Evolutionary conservation across 2,888 invertebrate species (phyloP), one percentile per base, ranked within the genome.

Genomic region (Eudemis profundana): DNA sequence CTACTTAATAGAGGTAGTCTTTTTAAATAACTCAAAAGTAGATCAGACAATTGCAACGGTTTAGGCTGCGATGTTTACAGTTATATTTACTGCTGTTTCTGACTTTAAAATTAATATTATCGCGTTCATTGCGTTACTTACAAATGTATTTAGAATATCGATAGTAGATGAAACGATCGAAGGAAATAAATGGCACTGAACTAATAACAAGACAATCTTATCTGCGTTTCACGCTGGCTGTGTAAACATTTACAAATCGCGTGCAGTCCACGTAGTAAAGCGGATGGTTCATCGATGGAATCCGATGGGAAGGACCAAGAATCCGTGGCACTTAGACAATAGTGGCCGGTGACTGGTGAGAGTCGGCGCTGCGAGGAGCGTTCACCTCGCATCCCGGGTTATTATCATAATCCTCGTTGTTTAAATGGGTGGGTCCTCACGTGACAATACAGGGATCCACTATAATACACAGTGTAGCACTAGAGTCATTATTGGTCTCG

Each of bases 281-380:
- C 88, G 89, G 88, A 90, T 89, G 89, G 87, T 88, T 84, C 86
- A 83, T 83, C 84, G 84, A 82, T 83, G 88, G 89, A 87, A 88
- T 90, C 85, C 86, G 86, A 87, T 89, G 89, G 85, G 87, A 89
- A 90, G 91, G 89, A 90, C 90, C 85, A 90, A 90, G 91, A 91
- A 89, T 87, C 90, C 89, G 89, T 84, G 85, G 88, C 90, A 89
- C 88, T 89, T 87, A 90, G 89, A 92, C 91, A 91, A 91, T 91
- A 90, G 87, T 85, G 73, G 84, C 84, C 86, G 33, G 29, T 8
- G 29, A 29, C 29, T 29, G 87, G 90, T 86, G 91, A 89, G 90
- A 90, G 90, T 87, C 86, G 89, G 89, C 90, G 89, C 88, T 89
- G 88, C 84, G 89, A 89, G 89, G 91, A 90, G 86, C 91, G 83